Base-by-base conservation (phyloP, 2,888 invertebrate species). In the Pterostichus madidus region DNA sequence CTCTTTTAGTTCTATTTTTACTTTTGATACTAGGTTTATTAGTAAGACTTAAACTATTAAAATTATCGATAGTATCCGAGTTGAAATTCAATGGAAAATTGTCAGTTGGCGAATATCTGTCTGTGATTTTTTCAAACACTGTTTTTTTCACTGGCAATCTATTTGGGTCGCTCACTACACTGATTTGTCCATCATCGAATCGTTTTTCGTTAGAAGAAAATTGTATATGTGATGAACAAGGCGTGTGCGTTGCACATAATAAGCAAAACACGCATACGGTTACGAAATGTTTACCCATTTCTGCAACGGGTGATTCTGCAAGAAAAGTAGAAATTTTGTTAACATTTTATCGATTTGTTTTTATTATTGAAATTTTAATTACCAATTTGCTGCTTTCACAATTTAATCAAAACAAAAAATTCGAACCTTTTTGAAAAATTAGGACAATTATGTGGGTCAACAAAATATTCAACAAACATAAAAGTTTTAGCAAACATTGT, bases 261-360 rank as follows among this genome's bases (percentile, higher is more conserved):
- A 96, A 92, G 87, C 96, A 96, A 86, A 96, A 94, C 90, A 96
- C 94, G 88, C 96, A 96, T n/a, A 96, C 95, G 11, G 95, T 94
- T 86, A 96, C 93, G 83, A 96, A 91, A 87, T 93, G 93, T 86
- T 94, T 92, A 85, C 92, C 92, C 93, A 90, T 90, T 84, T 78
- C 85, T 24, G 49, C 44, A 11, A n/a, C 24, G 24, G 24, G 17
- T 84, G 71, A 84, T 84, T 64, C 68, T 85, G 52, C 49, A 75
- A 71, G 17, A 7, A 39, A 53, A 53, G 15, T 17, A 53, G 31
- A 61, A 32, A 61, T 61, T 13, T 31, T 32, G 31, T 32, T 61
- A 31, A 8, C 35, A 32, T 11, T 31, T 61, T 11, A 13, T 7
- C 5, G 24, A 6, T 13, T 59, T 15, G 31, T n/a, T 15, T 59